Percentiles rank a stretch among this genome's conserved stretches.
phyloP scores from a whole-genome alignment of 2,888 invertebrate genomes.

The Azorinus chamasolen region DNA sequence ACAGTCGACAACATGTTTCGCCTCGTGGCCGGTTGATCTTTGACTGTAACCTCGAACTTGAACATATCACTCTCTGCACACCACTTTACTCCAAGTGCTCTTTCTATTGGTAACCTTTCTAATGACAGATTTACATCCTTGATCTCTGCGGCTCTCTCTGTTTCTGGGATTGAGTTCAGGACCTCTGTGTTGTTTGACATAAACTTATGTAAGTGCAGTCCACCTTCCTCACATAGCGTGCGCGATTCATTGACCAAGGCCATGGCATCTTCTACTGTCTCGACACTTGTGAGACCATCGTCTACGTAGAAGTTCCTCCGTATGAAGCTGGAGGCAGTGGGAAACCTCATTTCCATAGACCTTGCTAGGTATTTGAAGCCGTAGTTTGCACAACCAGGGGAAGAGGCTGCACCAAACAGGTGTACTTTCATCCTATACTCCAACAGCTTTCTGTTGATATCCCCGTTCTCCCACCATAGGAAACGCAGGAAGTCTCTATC shows the following conservation, averaged over 20 bases:
- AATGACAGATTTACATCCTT: too few species aligned
- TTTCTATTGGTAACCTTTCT: too few species aligned
- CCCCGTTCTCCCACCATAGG: slow-evolving; percentile 46
- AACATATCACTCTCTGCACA: too few species aligned
- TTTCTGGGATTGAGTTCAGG: too few species aligned
- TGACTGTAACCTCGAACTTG: too few species aligned
- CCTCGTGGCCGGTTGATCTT: too few species aligned
- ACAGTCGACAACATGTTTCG: too few species aligned
- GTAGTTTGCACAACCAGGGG: slow-evolving; percentile 58
- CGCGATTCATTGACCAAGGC: background rate
- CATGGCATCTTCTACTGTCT: slow-evolving; percentile 2
- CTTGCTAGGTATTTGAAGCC: slow-evolving; percentile 42
- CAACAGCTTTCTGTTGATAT: slow-evolving; percentile 10
- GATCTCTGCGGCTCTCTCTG: too few species aligned
- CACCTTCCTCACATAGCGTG: background rate
- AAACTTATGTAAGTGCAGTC: too few species aligned
- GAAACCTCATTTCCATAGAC: slow-evolving; percentile 16
- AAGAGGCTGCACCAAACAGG: slow-evolving; percentile 57
- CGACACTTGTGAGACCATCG: slow-evolving; percentile 11
- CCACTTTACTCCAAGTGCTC: too few species aligned
- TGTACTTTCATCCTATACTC: slow-evolving; percentile 61
- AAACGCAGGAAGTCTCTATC: slow-evolving; percentile 56
- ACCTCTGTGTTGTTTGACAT: too few species aligned
- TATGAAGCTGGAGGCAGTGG: slow-evolving; percentile 18
- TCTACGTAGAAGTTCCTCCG: slow-evolving; percentile 32